A percentile compares a stretch with the other conserved stretches of the same genome.
These are phyloP conservation scores for Stegophylla sp. DNA, from an alignment of 2,888 invertebrate genomes.

Conservation along the genomic window DNA sequence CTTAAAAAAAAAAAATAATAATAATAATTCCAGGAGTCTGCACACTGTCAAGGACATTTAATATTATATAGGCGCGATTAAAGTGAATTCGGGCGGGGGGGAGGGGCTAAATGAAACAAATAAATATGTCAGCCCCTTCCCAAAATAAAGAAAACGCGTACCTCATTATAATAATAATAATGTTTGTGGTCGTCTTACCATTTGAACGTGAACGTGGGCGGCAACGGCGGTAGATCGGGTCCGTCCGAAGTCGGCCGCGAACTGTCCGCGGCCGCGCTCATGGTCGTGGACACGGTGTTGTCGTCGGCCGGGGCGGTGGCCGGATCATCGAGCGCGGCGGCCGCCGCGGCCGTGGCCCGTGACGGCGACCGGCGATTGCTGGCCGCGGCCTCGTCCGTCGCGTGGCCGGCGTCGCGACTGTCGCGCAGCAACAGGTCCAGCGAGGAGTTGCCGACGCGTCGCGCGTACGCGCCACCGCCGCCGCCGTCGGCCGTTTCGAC, in stretches of 20 bases:
- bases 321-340: not conserved
- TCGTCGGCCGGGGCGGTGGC: not conserved
- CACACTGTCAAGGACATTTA: too few species aligned
- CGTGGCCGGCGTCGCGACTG: conserved; percentile 57
- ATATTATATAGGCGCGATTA: too few species aligned
- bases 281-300: not conserved
- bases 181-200: conserved; percentile 1
- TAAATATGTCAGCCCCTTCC: too few species aligned
- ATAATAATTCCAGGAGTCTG: too few species aligned
- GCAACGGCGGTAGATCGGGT: not conserved
- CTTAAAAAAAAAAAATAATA: too few species aligned
- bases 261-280: conserved; percentile 20
- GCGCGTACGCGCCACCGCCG: conserved; percentile 38
- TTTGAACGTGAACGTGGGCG: conserved; percentile 9
- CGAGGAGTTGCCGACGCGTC: conserved; percentile 60
- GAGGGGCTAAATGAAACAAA: too few species aligned
- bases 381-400: conserved; percentile 45
- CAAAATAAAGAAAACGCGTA: too few species aligned
- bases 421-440: conserved; percentile 59
- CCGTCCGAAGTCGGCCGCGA: not conserved
- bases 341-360: not conserved
- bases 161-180: too few species aligned
- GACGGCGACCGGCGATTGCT: not conserved
- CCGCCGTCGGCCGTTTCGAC: not conserved
- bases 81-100: too few species aligned